phyloP scores from a whole-genome alignment of 2,888 invertebrate genomes.

The Shargacucullia verbasci region DNA sequence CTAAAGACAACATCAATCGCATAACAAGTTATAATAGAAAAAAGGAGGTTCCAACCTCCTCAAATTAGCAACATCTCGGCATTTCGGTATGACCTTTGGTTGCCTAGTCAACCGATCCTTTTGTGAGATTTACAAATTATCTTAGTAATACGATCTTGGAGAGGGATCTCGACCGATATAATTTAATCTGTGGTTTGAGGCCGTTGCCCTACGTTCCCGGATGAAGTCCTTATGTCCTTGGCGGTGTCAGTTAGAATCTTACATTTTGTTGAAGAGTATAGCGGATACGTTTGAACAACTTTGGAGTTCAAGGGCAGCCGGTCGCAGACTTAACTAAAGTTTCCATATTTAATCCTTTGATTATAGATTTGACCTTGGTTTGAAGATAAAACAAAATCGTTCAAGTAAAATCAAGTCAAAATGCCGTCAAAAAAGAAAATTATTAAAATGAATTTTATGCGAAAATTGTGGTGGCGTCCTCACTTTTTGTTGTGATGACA shows the following conservation, averaged over 20 bases:
- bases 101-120: slow-evolving; percentile 20
- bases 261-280: slow-evolving; percentile 17
- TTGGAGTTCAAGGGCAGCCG: slow-evolving; percentile 17
- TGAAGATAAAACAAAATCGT: slow-evolving; percentile 14
- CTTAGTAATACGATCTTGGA: slow-evolving; percentile 30
- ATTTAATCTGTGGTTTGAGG: slow-evolving; percentile 17
- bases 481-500: slow-evolving; percentile 13
- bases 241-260: slow-evolving; percentile 3
- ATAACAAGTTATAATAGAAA: slow-evolving; percentile 30
- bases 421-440: neutral
- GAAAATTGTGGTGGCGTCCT: slow-evolving; percentile 2
- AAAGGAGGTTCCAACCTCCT: slow-evolving; percentile 26
- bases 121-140: slow-evolving; percentile 25
- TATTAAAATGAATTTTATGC: slow-evolving; percentile 2
- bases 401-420: slow-evolving; percentile 12
- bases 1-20: slow-evolving; percentile 8
- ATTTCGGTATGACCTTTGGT: slow-evolving; percentile 41
- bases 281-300: slow-evolving; percentile 10
- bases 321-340: neutral
- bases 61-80: slow-evolving; percentile 35
- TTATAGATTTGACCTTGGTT: slow-evolving; percentile 3
- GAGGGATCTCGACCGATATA: slow-evolving; percentile 19
- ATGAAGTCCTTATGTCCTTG: slow-evolving; percentile 12
- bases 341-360: too few relatives aligned
- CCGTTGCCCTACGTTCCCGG: slow-evolving; percentile 4